Evolutionary conservation across 1,140 invertebrate genomes (phyloP), one percentile per base, ranked within the genome.

Genomic region (Choristoneura fumiferana): DNA sequence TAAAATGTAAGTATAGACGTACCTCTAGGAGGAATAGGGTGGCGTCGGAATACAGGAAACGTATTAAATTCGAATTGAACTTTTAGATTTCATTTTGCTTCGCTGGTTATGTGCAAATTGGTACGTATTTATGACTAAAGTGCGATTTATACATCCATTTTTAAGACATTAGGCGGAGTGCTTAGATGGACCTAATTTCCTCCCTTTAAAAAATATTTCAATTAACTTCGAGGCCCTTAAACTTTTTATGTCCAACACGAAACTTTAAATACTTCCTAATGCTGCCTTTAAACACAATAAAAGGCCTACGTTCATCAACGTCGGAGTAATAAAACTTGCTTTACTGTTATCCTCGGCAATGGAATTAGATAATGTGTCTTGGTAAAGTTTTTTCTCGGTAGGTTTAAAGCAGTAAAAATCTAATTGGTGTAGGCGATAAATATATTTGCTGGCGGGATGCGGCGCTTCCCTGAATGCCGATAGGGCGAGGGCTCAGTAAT

Each of bases 261-360:
- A 73, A 68, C 69, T 79, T 79, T 73, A 81, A 88, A 86, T 78
- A 78, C 76, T 78, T 74, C 79, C 60, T 76, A 79, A 83, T 76
- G 76, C 72, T 64, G 71, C 70, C 73, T 77, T 84, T 81, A 83
- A 85, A 84, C 81, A 84, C 78, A 84, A 84, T 87, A 85, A 84
- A 86, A 84, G 70, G 75, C 73, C 78, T 85, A 79, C 71, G 81
- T 85, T 84, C 78, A 81, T 82, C 79, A 84, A 62, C 73, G 71
- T 71, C 63, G 59, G 63, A 67, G 82, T 77, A 83, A 88, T 88
- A 88, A 88, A 88, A 84, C 56, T 70, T 75, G 69, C 69, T 87
- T 88, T 81, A 86, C 58, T 81, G 77, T 82, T 76, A 84, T 81
- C 81, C 74, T 57, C 62, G 64, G 67, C 74, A 69, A 76, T 84